A percentile compares a stretch with the other conserved stretches of the same genome.
These are phyloP conservation scores for Bimastos eiseni DNA, from an alignment of 2,888 invertebrate genomes.

Conservation along the genomic window DNA sequence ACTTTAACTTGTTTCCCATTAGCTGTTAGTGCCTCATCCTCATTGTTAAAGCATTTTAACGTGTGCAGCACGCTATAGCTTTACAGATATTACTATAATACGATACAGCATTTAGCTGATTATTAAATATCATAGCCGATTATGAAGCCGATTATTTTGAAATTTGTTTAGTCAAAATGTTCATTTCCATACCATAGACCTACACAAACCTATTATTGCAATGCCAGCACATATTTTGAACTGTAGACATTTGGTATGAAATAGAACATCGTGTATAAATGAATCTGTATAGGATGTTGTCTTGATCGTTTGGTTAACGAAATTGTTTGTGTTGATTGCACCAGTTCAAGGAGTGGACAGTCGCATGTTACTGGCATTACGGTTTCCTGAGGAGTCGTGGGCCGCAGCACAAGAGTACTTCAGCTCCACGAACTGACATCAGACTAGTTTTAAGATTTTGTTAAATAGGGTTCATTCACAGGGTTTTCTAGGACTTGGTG, in stretches of 20 bases:
- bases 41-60: neutral
- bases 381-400: neutral
- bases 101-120: too few relatives aligned
- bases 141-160: too few relatives aligned
- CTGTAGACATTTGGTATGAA: neutral
- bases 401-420: neutral
- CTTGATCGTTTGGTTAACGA: neutral
- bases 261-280: neutral
- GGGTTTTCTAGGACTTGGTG: neutral
- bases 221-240: too few relatives aligned
- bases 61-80: neutral
- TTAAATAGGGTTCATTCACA: neutral
- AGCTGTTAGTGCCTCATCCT: too few relatives aligned
- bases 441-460: neutral
- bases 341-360: neutral
- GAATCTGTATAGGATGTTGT: neutral
- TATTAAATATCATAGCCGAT: neutral
- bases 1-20: too few relatives aligned
- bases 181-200: too few relatives aligned
- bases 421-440: conserved; percentile 5
- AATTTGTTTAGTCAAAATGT: neutral
- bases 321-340: neutral
- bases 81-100: too few relatives aligned
- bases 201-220: too few relatives aligned
- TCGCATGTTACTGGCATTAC: neutral